Conservation (phyloP, 2,797 vertebrate species). For the Manis javanica region DNA sequence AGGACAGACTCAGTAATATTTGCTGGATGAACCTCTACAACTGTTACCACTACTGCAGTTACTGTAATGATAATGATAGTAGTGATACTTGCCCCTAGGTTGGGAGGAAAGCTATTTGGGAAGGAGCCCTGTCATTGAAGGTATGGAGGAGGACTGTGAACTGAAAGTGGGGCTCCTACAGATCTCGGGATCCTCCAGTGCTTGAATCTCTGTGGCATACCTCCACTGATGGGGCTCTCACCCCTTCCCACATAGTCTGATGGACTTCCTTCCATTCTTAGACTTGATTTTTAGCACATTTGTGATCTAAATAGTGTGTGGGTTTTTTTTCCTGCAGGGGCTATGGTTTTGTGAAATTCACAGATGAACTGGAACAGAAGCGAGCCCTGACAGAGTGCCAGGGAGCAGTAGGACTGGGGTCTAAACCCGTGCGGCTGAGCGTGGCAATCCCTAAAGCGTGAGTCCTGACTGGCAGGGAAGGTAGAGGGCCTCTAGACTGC, state of each 20-base stretch:
- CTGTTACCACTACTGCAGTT: not conserved
- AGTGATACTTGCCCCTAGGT: not conserved
- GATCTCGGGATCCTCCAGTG: not conserved
- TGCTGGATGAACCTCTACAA: not conserved
- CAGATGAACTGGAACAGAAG: constrained; percentile 94
- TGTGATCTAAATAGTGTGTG: constrained; percentile 29
- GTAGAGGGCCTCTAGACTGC: not conserved
- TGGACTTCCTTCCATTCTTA: not conserved
- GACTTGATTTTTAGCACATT: not conserved
- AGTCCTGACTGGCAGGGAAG: constrained; percentile 80
- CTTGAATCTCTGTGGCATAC: not conserved
- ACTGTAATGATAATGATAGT: not conserved
- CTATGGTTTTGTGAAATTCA: constrained; percentile 96
- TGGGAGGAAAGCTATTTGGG: not conserved
- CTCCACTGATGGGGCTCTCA: not conserved
- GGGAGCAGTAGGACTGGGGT: constrained; percentile 92
- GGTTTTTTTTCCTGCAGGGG: constrained; percentile 86
- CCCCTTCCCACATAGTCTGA: not conserved
- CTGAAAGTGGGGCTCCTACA: not conserved
- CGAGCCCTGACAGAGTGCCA: constrained; percentile 93
- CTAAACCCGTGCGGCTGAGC: constrained; percentile 92
- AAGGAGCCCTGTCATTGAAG: not conserved
- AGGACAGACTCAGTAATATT: not conserved
- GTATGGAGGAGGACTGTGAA: not conserved
- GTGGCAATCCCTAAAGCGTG: constrained; percentile 94